Evolutionary conservation across 2,797 vertebrate genomes (phyloP), one percentile per base, ranked within the genome.

Genomic region (Brotula barbata): DNA sequence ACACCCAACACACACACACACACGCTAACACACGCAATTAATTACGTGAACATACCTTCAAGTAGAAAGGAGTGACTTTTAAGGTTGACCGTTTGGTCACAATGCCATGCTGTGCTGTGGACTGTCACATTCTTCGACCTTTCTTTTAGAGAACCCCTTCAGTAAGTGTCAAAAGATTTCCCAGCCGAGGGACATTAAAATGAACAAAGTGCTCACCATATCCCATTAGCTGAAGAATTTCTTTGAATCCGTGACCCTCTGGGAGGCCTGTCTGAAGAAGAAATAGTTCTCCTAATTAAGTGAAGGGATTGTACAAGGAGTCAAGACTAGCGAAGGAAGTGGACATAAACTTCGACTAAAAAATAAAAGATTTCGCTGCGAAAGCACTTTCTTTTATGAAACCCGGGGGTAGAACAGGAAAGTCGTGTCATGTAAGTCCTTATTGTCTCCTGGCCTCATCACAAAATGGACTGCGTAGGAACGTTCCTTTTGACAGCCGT

Each of bases 231-330:
- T 59, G 71, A 31, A 75, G 74, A 59, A 69, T 64, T 81, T 80
- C 81, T 84, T 39, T 73, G 74, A 70, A 71, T 80, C 64, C 15
- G 5, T 58, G 67, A 77, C 83, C 81, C 82, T 78, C 20, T 28
- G 85, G 84, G 84, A 78, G 34, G 64, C 70, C 77, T 74, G 77
- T 85, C 83, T 48, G 70, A 19, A 48, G 68, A 69, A 76, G 80
- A 78, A 84, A 81, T 73, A 85, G 70, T 73, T 73, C 61, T 56
- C 60, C 85, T 85, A 88, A 90, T 90, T 88, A 89, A 81, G 76
- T 67, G 78, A 75, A 82, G 70, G 72, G 59, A 68, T 70, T 58
- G 75, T 68, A 41, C 33, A 41, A 53, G 12, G 33, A 67, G 75
- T 73, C 62, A 42, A 64, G 75, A 68, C 65, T 33, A 55, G 57